Evolutionary conservation across 2,888 invertebrate species (phyloP).

Genomic region (Acronicta alni): DNA sequence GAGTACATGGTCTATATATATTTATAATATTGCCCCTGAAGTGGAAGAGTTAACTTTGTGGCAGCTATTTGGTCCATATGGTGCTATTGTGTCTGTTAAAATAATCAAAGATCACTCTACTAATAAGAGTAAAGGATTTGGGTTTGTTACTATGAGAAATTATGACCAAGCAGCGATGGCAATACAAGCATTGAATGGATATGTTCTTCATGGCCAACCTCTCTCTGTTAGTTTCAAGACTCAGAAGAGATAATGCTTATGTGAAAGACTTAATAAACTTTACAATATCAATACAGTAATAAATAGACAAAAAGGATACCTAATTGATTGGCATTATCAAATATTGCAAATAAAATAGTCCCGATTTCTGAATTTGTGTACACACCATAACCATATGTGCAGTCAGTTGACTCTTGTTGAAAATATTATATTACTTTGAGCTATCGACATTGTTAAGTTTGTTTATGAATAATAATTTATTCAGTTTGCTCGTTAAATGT

Average conservation of each 20-base stretch:
- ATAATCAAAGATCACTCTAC: conserved; percentile 88
- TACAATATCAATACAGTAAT: conserved; percentile 88
- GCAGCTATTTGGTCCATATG: conserved; percentile 89
- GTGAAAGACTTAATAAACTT: conserved; percentile 77
- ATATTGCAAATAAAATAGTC: conserved; percentile 74
- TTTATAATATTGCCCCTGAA: conserved; percentile 88
- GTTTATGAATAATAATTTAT: conserved; percentile 89
- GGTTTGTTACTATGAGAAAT: conserved; percentile 88
- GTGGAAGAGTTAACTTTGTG: conserved; percentile 87
- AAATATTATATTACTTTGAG: conserved; percentile 88
- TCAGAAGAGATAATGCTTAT: conserved; percentile 88
- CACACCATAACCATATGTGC: conserved; percentile 75
- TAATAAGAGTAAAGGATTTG: conserved; percentile 88
- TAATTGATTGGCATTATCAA: conserved; percentile 82
- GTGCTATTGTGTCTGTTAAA: conserved; percentile 89
- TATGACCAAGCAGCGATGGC: conserved; percentile 89
- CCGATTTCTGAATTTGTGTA: conserved; percentile 69
- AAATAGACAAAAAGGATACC: conserved; percentile 79
- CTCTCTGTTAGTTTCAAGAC: conserved; percentile 89
- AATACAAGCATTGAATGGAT: conserved; percentile 87
- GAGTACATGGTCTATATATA: conserved; percentile 88
- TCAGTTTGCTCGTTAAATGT: conserved; percentile 89
- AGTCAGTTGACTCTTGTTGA: conserved; percentile 85
- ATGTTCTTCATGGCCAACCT: conserved; percentile 84
- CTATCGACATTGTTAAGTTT: conserved; percentile 89